Evolutionary conservation across 2,113 vertebrate species (phyloP).

Genomic region (Thamnaconus septentrionalis): DNA sequence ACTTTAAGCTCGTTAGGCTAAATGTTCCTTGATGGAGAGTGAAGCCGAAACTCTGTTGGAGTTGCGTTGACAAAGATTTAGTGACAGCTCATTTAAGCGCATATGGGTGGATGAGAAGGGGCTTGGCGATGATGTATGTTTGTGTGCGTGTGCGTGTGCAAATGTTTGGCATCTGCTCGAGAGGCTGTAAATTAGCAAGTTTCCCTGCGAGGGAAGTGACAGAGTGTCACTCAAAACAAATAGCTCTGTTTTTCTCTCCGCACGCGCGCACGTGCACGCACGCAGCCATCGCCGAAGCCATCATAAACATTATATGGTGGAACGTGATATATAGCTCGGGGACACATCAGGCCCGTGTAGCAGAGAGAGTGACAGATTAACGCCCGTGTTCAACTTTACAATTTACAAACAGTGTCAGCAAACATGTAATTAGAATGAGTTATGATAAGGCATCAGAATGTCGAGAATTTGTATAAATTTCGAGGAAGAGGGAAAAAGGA

Average conservation of each 20-base stretch:
- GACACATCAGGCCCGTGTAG: not conserved
- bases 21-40: not conserved
- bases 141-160: constrained; percentile 9
- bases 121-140: constrained; percentile 19
- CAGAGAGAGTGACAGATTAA: constrained; percentile 26
- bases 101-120: constrained; percentile 45
- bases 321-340: constrained; percentile 34
- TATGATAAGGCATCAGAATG: not conserved
- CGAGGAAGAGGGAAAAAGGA: not conserved
- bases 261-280: constrained; percentile 1
- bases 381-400: constrained; percentile 16
- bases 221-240: constrained; percentile 63
- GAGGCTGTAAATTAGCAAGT: constrained; percentile 61
- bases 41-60: not conserved
- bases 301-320: constrained; percentile 33
- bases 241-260: constrained; percentile 3
- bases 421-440: constrained; percentile 24
- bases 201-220: constrained; percentile 35
- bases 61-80: not conserved
- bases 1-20: not conserved
- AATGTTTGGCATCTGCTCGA: constrained; percentile 58
- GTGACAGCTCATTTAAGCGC: constrained; percentile 37
- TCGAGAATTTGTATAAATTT: not conserved
- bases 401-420: constrained; percentile 23
- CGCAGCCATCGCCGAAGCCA: constrained; percentile 31